Conservation (phyloP, 2,113 vertebrate genomes). For the Crotalus viridis region DNA sequence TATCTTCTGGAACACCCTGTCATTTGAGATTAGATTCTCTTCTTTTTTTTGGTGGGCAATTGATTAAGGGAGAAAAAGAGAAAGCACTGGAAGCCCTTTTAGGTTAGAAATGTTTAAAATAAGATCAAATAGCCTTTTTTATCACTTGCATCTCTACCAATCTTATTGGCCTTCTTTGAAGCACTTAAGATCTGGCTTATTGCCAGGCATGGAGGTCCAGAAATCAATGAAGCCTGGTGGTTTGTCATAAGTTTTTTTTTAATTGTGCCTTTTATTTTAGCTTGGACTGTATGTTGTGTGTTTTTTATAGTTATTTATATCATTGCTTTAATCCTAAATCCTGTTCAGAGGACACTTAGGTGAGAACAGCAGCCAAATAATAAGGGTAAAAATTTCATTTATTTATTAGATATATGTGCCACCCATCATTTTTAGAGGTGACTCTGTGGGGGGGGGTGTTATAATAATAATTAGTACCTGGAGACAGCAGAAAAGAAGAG, state of each 20-base stretch:
- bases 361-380: background rate
- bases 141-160: constrained; percentile 9
- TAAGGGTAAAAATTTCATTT: background rate
- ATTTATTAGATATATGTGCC: background rate
- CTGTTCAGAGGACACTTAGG: background rate
- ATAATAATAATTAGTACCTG: background rate
- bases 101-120: background rate
- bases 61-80: background rate
- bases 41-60: constrained; percentile 15
- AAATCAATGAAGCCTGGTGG: background rate
- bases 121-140: background rate
- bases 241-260: background rate
- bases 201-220: background rate
- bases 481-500: background rate
- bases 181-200: background rate
- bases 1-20: background rate
- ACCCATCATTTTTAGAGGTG: background rate
- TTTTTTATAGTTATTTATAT: background rate
- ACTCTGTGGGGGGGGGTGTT: background rate
- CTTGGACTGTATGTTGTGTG: background rate
- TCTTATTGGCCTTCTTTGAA: background rate
- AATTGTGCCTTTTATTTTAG: background rate
- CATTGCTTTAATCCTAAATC: background rate
- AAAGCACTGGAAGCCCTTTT: background rate
- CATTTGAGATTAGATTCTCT: background rate